Conservation (phyloP, 2,888 invertebrate genomes). For the Drosophila borborema region DNA sequence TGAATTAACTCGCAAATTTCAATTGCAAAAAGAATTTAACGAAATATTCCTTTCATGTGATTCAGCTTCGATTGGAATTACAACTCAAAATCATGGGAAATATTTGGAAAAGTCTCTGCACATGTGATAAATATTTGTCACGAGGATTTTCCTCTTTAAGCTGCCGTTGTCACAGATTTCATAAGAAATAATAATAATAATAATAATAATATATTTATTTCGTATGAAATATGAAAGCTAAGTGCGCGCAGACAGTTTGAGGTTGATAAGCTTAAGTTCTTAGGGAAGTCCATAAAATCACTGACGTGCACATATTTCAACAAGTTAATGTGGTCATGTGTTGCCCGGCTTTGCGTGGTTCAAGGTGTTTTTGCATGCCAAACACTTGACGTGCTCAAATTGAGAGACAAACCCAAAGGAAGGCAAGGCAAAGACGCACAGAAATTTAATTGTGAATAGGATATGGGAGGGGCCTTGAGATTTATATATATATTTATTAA, state of each 20-base stretch:
- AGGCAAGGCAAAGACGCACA: too few species aligned
- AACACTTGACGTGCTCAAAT: too few species aligned
- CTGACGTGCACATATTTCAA: neutral
- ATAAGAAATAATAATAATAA: neutral
- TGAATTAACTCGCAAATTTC: slow-evolving; percentile 8
- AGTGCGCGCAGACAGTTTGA: slow-evolving; percentile 53
- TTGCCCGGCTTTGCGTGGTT: neutral
- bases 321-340: neutral
- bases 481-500: too few species aligned
- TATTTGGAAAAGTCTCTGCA: neutral
- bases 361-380: neutral
- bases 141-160: slow-evolving; percentile 26
- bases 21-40: too few species aligned
- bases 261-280: slow-evolving; percentile 61
- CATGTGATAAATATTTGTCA: neutral
- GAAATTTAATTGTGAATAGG: too few species aligned
- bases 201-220: neutral
- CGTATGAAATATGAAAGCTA: slow-evolving; percentile 25
- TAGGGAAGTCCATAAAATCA: slow-evolving; percentile 12
- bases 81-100: neutral
- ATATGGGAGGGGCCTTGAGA: too few species aligned
- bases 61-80: slow-evolving; percentile 2
- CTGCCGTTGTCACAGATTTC: slow-evolving; percentile 28
- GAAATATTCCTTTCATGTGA: neutral
- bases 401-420: too few species aligned